Base-by-base conservation (phyloP, 2,113 vertebrate genomes). In the Cisticola juncidis region DNA sequence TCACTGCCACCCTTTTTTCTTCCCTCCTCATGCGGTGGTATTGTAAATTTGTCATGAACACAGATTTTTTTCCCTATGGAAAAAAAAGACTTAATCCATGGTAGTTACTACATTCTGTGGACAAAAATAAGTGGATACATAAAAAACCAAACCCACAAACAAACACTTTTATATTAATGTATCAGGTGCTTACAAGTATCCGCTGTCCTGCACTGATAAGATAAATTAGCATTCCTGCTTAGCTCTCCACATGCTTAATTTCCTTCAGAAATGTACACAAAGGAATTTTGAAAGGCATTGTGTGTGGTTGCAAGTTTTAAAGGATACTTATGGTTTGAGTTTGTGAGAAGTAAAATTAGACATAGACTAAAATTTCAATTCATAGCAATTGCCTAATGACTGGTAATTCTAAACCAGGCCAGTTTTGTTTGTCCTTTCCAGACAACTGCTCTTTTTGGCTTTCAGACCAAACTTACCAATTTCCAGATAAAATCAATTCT, bases 381-480 rank as follows among this genome's bases (percentile, higher is more conserved):
- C 38, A 25, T 36, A 77, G 47, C 38, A 81, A 74, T 86, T 95
- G 64, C 3, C 1, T 94, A 88, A 94, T 89, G 71, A 56, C 54
- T 0, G 0, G 44, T 86, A 82, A 66, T 87, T 91, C 50, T 80
- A 82, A 91, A 84, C 0, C 33, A 90, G 60, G 23, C 56, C 81
- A 81, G 70, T 90, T 94, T 90, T 88, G 83, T 93, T 92, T 96
- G 76, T 71, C 85, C 94, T 94, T 91, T 93, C 51, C 51, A 74
- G 53, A 42, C 48, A 93, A 57, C 26, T 86, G 14, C 44, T 74
- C 20, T 85, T 81, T 64, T 73, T 64, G 60, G 71, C 68, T 95
- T 96, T 89, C 51, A 60, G 65, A 74, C 25, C 57, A 71, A 92
- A 92, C 64, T 86, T 77, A 40, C 33, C 56, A 86, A 60, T 96